Conservation (phyloP, 1,140 invertebrate species). For the Akabosia matsudoensis region DNA sequence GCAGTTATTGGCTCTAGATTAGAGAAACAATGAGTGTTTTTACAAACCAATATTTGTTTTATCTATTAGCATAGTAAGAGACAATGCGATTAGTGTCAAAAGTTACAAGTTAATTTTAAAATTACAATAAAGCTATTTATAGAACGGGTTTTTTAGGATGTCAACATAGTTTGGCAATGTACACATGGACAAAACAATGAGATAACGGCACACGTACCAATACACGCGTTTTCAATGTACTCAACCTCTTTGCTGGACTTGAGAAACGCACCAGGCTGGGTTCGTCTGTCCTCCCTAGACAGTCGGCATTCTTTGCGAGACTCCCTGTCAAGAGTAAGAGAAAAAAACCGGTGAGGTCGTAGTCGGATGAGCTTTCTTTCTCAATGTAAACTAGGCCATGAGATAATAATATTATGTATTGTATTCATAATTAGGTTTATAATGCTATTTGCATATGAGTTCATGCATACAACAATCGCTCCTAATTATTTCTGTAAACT, state of each 20-base stretch:
- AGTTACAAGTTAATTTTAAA: conserved; percentile 1
- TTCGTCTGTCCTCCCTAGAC: conserved; percentile 52
- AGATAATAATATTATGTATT: too few relatives aligned
- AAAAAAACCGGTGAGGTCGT: neutral
- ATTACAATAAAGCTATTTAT: too few relatives aligned
- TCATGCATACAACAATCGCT: too few relatives aligned
- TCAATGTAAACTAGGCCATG: too few relatives aligned
- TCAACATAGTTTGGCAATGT: too few relatives aligned
- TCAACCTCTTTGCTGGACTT: conserved; percentile 51
- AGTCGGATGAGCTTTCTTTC: neutral
- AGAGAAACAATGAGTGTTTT: neutral
- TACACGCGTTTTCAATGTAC: conserved; percentile 56
- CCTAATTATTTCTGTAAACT: too few relatives aligned
- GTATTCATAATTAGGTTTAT: too few relatives aligned
- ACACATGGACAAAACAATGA: too few relatives aligned
- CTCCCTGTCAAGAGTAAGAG: conserved; percentile 32
- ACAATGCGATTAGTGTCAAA: neutral
- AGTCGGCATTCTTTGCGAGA: conserved; percentile 51
- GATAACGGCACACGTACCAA: too few relatives aligned
- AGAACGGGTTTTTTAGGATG: too few relatives aligned
- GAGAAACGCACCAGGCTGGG: conserved; percentile 50
- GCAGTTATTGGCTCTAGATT: conserved; percentile 37
- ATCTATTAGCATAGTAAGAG: neutral
- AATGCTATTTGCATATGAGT: too few relatives aligned
- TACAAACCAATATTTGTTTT: neutral